Evolutionary conservation across 2,888 invertebrate genomes (phyloP).

Genomic region (Xestia rhomboidea): DNA sequence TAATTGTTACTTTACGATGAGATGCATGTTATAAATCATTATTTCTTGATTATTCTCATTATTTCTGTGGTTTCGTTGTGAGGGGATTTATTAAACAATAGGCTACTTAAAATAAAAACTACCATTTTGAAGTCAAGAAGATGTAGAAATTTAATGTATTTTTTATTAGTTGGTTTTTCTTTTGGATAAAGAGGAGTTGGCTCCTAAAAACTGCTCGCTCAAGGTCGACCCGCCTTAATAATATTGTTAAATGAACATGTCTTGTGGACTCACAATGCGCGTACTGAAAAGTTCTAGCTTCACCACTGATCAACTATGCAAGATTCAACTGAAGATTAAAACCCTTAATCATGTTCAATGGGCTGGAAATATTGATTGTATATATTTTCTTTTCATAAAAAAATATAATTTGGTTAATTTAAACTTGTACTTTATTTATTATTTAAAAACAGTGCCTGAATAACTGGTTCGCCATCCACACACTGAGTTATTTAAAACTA

Average conservation of each 20-base stretch:
- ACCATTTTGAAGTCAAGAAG: too few species aligned
- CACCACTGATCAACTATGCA: not conserved
- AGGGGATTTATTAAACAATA: too few species aligned
- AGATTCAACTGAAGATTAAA: not conserved
- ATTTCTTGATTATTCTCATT: too few species aligned
- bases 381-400: not conserved
- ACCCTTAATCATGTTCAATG: not conserved
- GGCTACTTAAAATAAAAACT: too few species aligned
- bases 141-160: too few species aligned
- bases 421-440: not conserved
- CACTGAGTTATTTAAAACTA: not conserved
- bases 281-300: not conserved
- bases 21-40: too few species aligned
- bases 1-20: too few species aligned
- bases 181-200: too few species aligned
- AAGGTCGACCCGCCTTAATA: too few species aligned
- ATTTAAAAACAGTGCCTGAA: not conserved
- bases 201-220: too few species aligned
- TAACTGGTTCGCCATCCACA: not conserved
- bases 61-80: too few species aligned
- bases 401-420: not conserved
- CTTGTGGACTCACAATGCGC: not conserved
- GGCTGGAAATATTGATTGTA: not conserved
- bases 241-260: not conserved
- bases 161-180: too few species aligned